Evolutionary conservation across 1,140 invertebrate genomes (phyloP), one percentile per base, ranked within the genome.

Genomic region (Drosophila nigrodunni): DNA sequence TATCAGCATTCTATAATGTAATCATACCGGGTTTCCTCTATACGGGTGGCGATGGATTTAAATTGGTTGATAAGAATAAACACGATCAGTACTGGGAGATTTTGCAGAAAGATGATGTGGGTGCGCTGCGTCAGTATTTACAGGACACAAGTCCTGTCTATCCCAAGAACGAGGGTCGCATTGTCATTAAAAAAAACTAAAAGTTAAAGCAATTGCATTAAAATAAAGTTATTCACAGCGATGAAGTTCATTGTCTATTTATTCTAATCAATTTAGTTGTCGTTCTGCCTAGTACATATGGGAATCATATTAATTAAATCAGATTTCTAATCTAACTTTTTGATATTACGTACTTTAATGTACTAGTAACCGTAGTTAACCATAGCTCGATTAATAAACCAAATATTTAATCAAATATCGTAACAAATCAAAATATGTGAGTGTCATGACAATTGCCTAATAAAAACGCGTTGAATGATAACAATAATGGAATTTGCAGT

Each of bases 111-210:
- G 49, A 61, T 5, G 74, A 86, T 55, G 8, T 64, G 1, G 69
- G 37, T 39, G 75, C 80, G 0, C 11, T 80, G 2, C 21, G 66
- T 8, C 71, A 78, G 18, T 86, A 86, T 69, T 21, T 86, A 4
- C 59, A 76, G 11, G 37, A 50, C 21, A 21, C 39, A 47, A 18
- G 78, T 64, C 93, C 93, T 1, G 79, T 94, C 7, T 92, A 93
- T 77, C 80, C 94, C 9, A 92, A 90, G 4, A 70, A 93, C 2
- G 94, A 94, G 79, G 92, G 93, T 60, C 90, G 94, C 52, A 94
- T 94, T 59, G 8, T 52, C 4, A 57, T 77, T 18, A 67, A 11
- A 25, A 25, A 50, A 50, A 9, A 34, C 21, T 4, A 15, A 5
- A 15, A 54, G 9, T 10, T 49, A 15, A 15, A 15, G 15, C 15